phyloP scores from a whole-genome alignment of 2,113 vertebrate species.

The Notechis scutatus region DNA sequence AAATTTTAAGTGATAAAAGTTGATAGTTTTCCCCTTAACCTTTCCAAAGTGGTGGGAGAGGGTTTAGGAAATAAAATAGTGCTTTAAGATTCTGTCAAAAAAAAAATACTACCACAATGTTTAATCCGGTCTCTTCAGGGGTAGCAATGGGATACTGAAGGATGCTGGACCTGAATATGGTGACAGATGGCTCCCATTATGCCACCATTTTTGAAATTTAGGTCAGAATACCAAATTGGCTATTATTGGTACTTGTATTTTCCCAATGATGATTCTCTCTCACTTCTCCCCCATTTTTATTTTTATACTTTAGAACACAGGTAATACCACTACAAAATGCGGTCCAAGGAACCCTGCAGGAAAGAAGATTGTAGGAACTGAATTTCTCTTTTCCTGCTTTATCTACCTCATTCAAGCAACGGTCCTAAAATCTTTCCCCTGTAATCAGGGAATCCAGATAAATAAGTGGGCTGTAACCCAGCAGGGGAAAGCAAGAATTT shows the following conservation, averaged over 20 bases:
- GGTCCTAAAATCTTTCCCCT: not conserved
- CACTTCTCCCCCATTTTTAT: not conserved
- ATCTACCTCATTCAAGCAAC: not conserved
- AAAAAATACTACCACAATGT: not conserved
- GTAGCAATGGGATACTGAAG: not conserved
- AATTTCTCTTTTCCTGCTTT: not conserved
- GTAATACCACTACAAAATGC: not conserved
- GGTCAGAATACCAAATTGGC: not conserved
- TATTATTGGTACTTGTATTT: not conserved
- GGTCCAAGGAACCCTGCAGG: not conserved
- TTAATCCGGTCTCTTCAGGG: not conserved
- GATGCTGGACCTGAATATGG: not conserved
- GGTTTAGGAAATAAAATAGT: not conserved
- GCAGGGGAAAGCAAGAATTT: not conserved
- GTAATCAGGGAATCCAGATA: not conserved
- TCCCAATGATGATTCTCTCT: not conserved
- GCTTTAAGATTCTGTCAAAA: not conserved
- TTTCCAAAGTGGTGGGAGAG: not conserved
- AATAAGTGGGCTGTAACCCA: not conserved
- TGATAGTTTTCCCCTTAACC: not conserved
- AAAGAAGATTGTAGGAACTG: not conserved
- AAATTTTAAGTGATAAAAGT: not conserved
- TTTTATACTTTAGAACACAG: not conserved
- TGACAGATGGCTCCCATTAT: not conserved
- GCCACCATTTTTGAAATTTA: not conserved